phyloP scores from a whole-genome alignment of 2,797 vertebrate species.

The Loriculus beryllinus region DNA sequence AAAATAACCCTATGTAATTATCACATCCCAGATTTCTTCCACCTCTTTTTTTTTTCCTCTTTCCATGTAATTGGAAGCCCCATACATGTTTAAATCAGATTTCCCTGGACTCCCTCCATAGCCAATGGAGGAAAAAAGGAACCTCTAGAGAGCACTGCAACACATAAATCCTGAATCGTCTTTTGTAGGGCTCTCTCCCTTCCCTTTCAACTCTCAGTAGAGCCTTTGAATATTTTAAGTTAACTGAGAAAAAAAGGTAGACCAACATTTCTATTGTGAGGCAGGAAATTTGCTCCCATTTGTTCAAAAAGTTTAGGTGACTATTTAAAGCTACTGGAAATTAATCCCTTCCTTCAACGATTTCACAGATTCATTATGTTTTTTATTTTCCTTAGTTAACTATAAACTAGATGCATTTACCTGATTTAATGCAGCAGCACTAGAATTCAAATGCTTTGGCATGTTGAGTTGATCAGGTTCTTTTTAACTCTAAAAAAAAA shows the following conservation, averaged over 20 bases:
- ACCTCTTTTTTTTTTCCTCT: background rate
- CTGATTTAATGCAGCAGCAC: background rate
- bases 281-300: background rate
- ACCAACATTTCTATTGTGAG: background rate
- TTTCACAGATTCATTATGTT: background rate
- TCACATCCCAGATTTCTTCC: background rate
- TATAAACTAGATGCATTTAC: background rate
- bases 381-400: background rate
- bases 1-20: background rate
- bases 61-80: background rate
- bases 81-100: background rate
- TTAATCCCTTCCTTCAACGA: background rate
- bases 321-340: background rate
- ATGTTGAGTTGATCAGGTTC: background rate
- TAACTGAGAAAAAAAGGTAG: background rate
- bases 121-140: background rate
- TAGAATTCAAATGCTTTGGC: background rate
- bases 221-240: background rate
- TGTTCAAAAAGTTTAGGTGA: background rate
- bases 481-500: background rate
- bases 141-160: constrained; percentile 43
- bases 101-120: background rate
- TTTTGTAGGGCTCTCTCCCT: background rate
- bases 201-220: background rate
- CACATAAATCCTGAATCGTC: background rate